Base-by-base conservation (phyloP, 1,140 invertebrate species). In the Tetragnatha versicolor region DNA sequence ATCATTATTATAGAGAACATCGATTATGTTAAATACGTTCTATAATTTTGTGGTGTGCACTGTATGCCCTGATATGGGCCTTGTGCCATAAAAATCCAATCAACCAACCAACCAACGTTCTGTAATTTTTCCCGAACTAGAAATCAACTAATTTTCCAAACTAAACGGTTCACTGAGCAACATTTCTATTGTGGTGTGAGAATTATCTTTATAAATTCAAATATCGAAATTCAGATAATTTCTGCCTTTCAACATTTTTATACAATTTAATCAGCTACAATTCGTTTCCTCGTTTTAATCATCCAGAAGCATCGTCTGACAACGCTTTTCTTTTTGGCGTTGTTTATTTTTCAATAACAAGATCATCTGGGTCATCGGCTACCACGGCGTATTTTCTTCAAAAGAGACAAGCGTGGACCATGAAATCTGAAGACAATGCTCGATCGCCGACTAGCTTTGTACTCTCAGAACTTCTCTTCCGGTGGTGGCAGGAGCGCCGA, bases 341-440 rank as follows among this genome's bases (percentile, higher is more conserved):
- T n/a, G n/a, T n/a, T n/a, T n/a, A n/a, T 58, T 55, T 58, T 58
- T 58, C 55, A 35, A 58, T 58, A 33, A 35, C 55, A 6, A 31
- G 27, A 58, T 58, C 55, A 58, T 58, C 31, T 20, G 29, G 55
- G 55, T 20, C 55, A 58, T 58, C 55, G n/a, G 55, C 55, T n/a
- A 58, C 55, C 39, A 17, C 17, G n/a, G 55, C 20, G 31, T 17
- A 14, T 33, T 33, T n/a, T 31, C 6, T 27, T n/a, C n/a, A n/a
- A n/a, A n/a, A n/a, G n/a, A n/a, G n/a, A n/a, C n/a, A n/a, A n/a
- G n/a, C 55, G 10, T 58, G 31, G 55, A 58, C 29, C 53, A 17
- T 58, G 27, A 31, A 58, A 58, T n/a, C n/a, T 1, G n/a, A n/a
- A 58, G 31, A 55, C 51, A 55, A 55, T 55, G n/a, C 27, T 27